phyloP scores from a whole-genome alignment of 1,140 invertebrate species.

The Rhagoletis zephyria region DNA sequence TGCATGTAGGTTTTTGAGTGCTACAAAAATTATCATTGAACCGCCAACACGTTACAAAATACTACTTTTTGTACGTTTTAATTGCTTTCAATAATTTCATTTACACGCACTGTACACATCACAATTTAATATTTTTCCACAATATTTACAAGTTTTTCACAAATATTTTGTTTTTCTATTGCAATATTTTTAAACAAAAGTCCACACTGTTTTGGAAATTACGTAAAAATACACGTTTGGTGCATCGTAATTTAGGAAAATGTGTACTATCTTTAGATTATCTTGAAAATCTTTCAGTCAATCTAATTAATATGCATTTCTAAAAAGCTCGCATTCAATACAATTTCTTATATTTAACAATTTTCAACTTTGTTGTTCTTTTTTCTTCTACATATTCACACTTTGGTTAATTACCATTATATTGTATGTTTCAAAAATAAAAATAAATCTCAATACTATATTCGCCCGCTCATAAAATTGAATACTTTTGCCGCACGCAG shows the following conservation, averaged over 20 bases:
- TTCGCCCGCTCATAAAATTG: neutral
- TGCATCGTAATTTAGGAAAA: neutral
- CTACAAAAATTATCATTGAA: neutral
- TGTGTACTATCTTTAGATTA: neutral
- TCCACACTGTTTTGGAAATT: neutral
- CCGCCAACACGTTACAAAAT: slow-evolving; percentile 15
- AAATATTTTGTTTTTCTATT: neutral
- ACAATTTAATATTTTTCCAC: neutral
- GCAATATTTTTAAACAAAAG: neutral
- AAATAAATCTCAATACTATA: neutral
- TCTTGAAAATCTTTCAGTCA: neutral
- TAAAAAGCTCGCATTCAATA: too few species aligned
- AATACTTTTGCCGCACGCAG: slow-evolving; percentile 35
- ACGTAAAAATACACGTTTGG: neutral
- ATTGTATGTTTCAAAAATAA: neutral
- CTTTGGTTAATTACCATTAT: neutral
- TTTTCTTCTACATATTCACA: neutral
- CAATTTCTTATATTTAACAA: neutral
- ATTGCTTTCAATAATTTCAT: neutral
- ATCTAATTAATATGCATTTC: neutral
- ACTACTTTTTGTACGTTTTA: neutral
- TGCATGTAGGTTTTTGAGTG: slow-evolving; percentile 7
- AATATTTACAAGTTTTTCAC: neutral
- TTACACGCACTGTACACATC: neutral
- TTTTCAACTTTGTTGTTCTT: neutral